Evolutionary conservation across 1,140 invertebrate species (phyloP), one percentile per base, ranked within the genome.

Genomic region (Heliconius hermathena): DNA sequence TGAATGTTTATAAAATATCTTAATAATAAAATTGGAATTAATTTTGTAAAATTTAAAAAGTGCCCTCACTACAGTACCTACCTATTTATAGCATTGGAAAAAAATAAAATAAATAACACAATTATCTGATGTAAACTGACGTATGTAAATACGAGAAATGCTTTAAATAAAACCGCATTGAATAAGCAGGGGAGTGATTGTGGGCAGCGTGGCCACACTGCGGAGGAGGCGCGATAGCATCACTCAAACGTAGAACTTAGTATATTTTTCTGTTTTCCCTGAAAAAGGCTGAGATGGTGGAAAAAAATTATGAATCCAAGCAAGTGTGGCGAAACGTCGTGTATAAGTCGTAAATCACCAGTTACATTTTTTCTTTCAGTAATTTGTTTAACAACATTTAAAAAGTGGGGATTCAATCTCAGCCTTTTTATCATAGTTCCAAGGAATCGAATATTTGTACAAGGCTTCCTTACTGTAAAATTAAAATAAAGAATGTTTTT

Each of bases 311-410:
- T 76, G 38, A 76, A 76, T 76, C 38, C 54, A 66, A 46, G 49
- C 57, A 66, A 76, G 2, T 70, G 22, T 29, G 46, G 36, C 60
- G 60, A 70, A 41, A 76, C 26, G 60, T 76, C 74, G 66, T 71
- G 74, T 49, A 71, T 29, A 41, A 76, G n/a, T 76, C 54, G 74
- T 76, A 76, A 76, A 76, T 41, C 46, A n/a, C 49, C 18, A 52
- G 49, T 52, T 8, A 52, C 16, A 66, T 18, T 66, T 66, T 57
- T 57, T 3, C 54, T 8, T 57, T 3, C 18, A 52, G 18, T 20
- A 20, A 16, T 52, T 11, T 13, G 6, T 8, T 36, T 38, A 8
- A 38, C 38, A 41, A 9, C 38, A 41, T 41, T 41, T 41, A 9
- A 41, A 38, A 11, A 16, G 1, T 46, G 13, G 41, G 2, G 2